Base-by-base conservation (phyloP, 2,888 invertebrate genomes). In the Spisula subtruncata region DNA sequence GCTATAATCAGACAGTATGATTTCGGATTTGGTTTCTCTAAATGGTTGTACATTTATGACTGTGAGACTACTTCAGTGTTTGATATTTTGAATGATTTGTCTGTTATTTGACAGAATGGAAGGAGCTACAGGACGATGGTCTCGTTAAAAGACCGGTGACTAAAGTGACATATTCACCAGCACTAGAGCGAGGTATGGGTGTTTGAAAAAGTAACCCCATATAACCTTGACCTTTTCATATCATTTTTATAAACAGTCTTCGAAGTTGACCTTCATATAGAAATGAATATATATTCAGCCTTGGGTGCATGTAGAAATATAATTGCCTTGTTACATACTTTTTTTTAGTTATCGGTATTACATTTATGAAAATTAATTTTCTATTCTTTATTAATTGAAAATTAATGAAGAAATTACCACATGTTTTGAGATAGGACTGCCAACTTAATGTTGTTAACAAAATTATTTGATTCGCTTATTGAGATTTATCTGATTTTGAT, bases 91-190 rank as follows among this genome's bases (percentile, higher is more conserved):
- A 75, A 66, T 75, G 12, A 35, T 75, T 25, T 80, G 81, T 60
- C 75, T 60, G 46, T 56, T 86, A 60, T 85, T 87, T 71, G 41
- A 86, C 92, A 94, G 95, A 94, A 25, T 94, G 93, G 92, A 94
- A 93, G 81, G 95, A 95, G 89, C 92, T 95, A 82, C 93, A 93
- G 25, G 95, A 95, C 51, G 93, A 92, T 75, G 95, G 95, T 56
- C 91, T 95, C 46, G 93, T 92, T 79, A 94, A 94, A 84, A 91
- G 95, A 82, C 83, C 89, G n/a, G 94, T 95, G 20, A 95, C 93
- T 71, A 95, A 95, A 86, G 94, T 95, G 71, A 89, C 92, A 12
- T 94, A 94, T 86, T 90, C 88, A 25, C 92, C 94, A 75, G 86
- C 90, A 60, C 87, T 85, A 83, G 92, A 87, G 66, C 89, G 91